Evolutionary conservation across 1,140 invertebrate genomes (phyloP).

Genomic region (Mamestra configurata): DNA sequence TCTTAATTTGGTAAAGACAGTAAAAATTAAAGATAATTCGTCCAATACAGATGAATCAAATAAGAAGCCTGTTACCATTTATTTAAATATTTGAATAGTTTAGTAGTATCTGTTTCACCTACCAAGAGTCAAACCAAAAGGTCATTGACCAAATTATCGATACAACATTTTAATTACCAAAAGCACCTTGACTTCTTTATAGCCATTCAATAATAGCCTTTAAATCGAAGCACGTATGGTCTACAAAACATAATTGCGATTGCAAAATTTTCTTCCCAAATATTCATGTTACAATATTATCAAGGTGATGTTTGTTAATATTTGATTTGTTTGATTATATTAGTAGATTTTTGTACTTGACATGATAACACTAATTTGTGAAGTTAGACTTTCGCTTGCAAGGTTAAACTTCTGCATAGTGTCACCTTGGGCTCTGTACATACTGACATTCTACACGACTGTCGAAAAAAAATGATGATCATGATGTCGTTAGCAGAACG

Average conservation of each 20-base stretch:
- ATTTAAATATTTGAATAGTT: no score
- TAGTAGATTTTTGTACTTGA: constrained; percentile 30
- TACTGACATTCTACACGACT: no score
- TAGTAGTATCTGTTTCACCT: no score
- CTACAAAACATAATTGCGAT: constrained; percentile 17
- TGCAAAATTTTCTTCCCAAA: constrained; percentile 48
- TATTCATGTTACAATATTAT: constrained; percentile 49
- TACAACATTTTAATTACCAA: background rate
- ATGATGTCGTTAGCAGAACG: no score
- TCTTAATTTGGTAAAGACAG: no score
- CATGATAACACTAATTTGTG: constrained; percentile 39
- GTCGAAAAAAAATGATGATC: no score
- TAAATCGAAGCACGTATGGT: constrained; percentile 23
- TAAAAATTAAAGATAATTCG: no score
- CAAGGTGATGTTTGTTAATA: constrained; percentile 56
- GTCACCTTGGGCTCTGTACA: background rate
- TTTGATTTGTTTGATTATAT: constrained; percentile 24
- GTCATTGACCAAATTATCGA: constrained; percentile 34
- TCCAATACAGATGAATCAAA: no score
- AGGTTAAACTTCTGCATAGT: background rate
- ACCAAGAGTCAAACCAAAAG: constrained; percentile 6
- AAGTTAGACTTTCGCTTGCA: background rate
- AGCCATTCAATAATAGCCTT: constrained; percentile 15
- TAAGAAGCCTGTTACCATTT: no score
- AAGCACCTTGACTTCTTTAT: constrained; percentile 29